These are phyloP conservation scores for Leptobrachium leishanense DNA, from an alignment of 2,113 vertebrate genomes.

Conservation along the genomic window DNA sequence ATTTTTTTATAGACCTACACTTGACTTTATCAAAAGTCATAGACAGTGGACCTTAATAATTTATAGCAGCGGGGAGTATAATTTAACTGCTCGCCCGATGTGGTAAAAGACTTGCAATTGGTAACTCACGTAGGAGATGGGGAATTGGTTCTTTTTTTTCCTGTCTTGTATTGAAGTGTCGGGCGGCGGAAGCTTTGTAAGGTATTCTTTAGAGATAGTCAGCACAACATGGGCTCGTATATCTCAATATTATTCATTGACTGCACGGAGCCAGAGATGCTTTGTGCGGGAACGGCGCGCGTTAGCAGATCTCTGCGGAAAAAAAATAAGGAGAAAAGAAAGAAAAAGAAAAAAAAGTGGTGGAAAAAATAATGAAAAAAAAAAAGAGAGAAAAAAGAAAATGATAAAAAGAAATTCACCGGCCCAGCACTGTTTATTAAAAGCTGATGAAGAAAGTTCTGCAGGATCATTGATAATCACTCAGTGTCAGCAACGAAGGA, in stretches of 20 bases:
- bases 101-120: conserved; percentile 8
- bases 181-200: not conserved
- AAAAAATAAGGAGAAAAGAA: too few species aligned
- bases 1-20: conserved; percentile 2
- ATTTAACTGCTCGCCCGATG: conserved; percentile 15
- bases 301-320: not conserved
- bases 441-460: too few species aligned
- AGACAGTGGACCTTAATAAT: conserved; percentile 4
- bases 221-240: not conserved
- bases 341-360: too few species aligned
- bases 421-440: too few species aligned
- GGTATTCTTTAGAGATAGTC: not conserved
- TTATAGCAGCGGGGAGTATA: not conserved
- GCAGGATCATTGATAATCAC: too few species aligned
- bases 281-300: not conserved
- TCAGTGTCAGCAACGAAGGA: too few species aligned
- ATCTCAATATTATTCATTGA: not conserved
- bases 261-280: not conserved
- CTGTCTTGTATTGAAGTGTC: not conserved
- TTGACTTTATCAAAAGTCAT: conserved; percentile 22
- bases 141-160: not conserved
- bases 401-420: too few species aligned
- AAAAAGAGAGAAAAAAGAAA: too few species aligned
- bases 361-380: too few species aligned
- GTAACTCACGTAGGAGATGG: conserved; percentile 3